Conservation (phyloP, 2,888 invertebrate species). For the Polylopha cassiicola region DNA sequence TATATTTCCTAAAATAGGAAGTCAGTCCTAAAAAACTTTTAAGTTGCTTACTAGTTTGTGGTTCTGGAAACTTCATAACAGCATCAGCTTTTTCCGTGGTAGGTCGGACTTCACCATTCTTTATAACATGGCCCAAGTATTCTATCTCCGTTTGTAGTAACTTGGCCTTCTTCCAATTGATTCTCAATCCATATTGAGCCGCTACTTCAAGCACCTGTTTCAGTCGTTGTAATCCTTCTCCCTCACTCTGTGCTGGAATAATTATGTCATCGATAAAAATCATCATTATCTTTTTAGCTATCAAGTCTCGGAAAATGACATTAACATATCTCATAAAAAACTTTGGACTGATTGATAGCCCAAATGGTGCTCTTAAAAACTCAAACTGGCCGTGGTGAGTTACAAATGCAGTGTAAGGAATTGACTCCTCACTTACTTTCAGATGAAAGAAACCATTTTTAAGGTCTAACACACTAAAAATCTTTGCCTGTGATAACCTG, state of each 20-base stretch:
- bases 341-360: conserved; percentile 42
- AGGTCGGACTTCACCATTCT: conserved; percentile 24
- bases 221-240: conserved; percentile 25
- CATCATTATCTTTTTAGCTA: background rate
- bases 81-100: conserved; percentile 25
- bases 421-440: conserved; percentile 27
- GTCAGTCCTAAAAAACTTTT: conserved; percentile 27
- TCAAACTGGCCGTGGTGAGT: conserved; percentile 43
- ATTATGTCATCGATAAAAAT: conserved; percentile 27
- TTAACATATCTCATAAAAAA: conserved; percentile 35
- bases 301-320: conserved; percentile 27
- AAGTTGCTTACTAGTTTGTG: conserved; percentile 21
- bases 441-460: conserved; percentile 45
- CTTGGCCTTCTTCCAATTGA: conserved; percentile 37
- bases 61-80: conserved; percentile 23
- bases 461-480: conserved; percentile 32
- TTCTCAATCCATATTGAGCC: conserved; percentile 27
- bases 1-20: conserved; percentile 26
- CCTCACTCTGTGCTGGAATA: conserved; percentile 22
- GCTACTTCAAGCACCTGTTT: conserved; percentile 26
- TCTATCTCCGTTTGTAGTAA: conserved; percentile 32
- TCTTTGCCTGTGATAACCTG: conserved; percentile 34
- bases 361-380: conserved; percentile 46
- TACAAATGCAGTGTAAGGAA: conserved; percentile 46
- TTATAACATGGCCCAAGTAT: conserved; percentile 30